These are phyloP conservation scores for Psilopsiagon aymara DNA, from an alignment of 2,113 vertebrate genomes.

Conservation along the genomic window DNA sequence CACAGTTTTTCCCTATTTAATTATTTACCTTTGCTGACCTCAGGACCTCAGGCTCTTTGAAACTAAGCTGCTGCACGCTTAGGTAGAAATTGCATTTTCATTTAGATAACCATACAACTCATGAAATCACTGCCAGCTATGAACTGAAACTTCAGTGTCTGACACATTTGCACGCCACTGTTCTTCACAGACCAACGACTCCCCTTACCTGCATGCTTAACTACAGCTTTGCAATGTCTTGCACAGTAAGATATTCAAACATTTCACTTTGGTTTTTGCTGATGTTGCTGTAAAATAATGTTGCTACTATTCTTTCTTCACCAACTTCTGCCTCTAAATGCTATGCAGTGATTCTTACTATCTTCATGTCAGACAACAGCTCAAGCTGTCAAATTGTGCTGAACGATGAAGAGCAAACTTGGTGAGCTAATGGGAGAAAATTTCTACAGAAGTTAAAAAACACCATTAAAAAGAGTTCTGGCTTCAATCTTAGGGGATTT, in stretches of 20 bases:
- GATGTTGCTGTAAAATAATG: background rate
- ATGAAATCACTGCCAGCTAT: background rate
- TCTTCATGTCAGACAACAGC: conserved; percentile 25
- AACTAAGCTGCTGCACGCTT: background rate
- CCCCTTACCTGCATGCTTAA: background rate
- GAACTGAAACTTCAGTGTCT: conserved; percentile 14
- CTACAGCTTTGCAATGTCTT: background rate
- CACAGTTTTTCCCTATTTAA: background rate
- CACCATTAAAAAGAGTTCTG: conserved; percentile 41
- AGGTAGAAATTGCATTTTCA: background rate
- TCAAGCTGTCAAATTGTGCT: conserved; percentile 46
- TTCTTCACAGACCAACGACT: background rate
- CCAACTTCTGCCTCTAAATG: conserved; percentile 6
- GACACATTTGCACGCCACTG: background rate
- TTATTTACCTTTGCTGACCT: conserved; percentile 12
- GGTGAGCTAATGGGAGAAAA: conserved; percentile 33
- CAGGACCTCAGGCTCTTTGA: background rate
- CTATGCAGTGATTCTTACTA: conserved; percentile 6
- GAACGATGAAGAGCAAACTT: conserved; percentile 39
- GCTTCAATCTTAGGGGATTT: conserved; percentile 14
- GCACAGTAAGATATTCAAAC: background rate
- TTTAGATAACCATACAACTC: background rate
- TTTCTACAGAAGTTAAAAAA: conserved; percentile 67
- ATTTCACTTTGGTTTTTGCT: background rate
- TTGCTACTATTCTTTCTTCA: conserved; percentile 31